Evolutionary conservation across 1,140 invertebrate species (phyloP).

Genomic region (Anoplophora glabripennis): DNA sequence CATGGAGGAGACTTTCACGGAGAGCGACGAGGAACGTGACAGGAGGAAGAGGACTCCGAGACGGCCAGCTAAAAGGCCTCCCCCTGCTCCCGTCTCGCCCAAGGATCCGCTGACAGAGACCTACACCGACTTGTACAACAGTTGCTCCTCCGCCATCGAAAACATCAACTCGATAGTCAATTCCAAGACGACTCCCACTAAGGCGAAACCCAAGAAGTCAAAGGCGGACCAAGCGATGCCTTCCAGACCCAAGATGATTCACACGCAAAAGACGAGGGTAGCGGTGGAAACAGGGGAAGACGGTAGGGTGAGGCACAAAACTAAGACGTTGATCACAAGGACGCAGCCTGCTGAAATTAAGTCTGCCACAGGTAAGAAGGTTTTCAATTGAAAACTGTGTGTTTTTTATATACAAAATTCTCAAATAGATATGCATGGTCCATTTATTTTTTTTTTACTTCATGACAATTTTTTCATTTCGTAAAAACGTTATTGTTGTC

Average conservation of each 20-base stretch:
- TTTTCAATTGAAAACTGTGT: too few relatives aligned
- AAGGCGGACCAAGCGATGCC: conserved; percentile 45
- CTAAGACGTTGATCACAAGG: conserved; percentile 57
- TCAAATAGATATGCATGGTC: too few relatives aligned
- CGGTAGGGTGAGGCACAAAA: conserved; percentile 56
- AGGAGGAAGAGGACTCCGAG: conserved; percentile 41
- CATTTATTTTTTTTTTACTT: too few relatives aligned
- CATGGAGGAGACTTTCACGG: neutral
- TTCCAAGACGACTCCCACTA: conserved; percentile 31
- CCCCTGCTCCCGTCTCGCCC: conserved; percentile 42
- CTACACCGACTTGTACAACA: conserved; percentile 44
- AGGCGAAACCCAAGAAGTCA: conserved; percentile 46
- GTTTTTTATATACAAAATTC: too few relatives aligned
- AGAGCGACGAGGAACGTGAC: neutral
- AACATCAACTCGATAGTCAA: conserved; percentile 55
- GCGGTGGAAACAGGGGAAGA: conserved; percentile 54
- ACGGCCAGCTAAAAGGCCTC: conserved; percentile 43
- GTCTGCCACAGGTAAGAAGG: conserved; percentile 34
- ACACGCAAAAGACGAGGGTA: conserved; percentile 64
- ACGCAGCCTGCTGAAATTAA: conserved; percentile 55
- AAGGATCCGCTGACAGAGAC: conserved; percentile 15
- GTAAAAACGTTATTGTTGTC: too few relatives aligned
- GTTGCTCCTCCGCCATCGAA: conserved; percentile 56
- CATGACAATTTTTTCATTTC: too few relatives aligned
- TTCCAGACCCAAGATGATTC: conserved; percentile 68